Conservation (phyloP, 2,797 vertebrate genomes). For the Aulostomus chinensis region DNA sequence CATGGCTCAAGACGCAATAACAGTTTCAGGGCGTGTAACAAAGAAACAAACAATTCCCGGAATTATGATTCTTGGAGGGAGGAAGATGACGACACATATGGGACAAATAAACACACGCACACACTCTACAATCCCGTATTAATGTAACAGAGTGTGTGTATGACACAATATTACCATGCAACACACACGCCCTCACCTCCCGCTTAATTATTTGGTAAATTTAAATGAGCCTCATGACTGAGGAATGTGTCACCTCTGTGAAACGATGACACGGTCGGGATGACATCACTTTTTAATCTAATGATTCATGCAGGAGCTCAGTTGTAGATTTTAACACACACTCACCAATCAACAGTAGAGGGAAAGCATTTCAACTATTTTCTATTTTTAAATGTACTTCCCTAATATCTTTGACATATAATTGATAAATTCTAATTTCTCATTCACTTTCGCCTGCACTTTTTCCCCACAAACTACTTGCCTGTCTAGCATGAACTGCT, state of each 20-base stretch:
- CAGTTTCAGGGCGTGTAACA: constrained; percentile 17
- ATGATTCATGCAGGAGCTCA: constrained; percentile 40
- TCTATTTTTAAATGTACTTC: too few species aligned
- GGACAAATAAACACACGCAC: constrained; percentile 1
- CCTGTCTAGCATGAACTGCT: constrained; percentile 7
- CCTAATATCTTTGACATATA: too few species aligned
- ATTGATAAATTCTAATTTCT: neutral
- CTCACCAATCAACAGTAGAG: neutral
- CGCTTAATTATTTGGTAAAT: constrained; percentile 1
- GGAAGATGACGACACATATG: constrained; percentile 5
- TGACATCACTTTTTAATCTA: constrained; percentile 58
- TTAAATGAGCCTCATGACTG: constrained; percentile 18
- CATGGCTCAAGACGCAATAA: constrained; percentile 19
- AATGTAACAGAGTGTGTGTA: neutral
- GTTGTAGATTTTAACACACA: constrained; percentile 20
- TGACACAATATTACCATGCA: neutral
- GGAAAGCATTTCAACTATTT: neutral
- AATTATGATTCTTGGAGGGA: constrained; percentile 37
- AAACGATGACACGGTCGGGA: constrained; percentile 22
- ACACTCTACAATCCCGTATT: neutral
- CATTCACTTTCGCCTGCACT: neutral
- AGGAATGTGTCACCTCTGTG: constrained; percentile 25
- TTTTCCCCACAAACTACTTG: neutral
- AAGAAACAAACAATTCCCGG: constrained; percentile 21
- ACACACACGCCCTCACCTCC: neutral